Evolutionary conservation across 2,113 vertebrate genomes (phyloP).

Genomic region (Rhea americana): DNA sequence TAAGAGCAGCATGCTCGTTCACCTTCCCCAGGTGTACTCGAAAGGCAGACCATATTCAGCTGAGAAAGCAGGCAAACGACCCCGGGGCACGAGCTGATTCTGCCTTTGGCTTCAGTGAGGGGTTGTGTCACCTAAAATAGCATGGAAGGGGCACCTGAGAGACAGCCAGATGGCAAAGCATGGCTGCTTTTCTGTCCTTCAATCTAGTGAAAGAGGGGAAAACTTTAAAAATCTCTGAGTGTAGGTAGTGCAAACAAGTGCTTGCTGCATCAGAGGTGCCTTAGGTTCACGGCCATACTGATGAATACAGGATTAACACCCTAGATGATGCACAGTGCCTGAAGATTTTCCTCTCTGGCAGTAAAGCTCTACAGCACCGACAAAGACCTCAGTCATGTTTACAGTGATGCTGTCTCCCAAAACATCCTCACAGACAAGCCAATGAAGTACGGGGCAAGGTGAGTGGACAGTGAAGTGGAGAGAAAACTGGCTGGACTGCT

Average conservation of each 20-base stretch:
- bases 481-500: no score
- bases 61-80: not conserved
- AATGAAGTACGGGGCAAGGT: no score
- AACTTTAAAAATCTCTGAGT: not conserved
- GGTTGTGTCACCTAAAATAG: no score
- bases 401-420: no score
- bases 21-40: not conserved
- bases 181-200: not conserved
- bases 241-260: not conserved
- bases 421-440: no score
- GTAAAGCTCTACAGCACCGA: not conserved
- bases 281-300: not conserved
- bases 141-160: no score
- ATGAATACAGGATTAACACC: not conserved
- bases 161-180: not conserved
- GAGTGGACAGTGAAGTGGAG: no score
- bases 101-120: not conserved
- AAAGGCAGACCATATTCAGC: not conserved
- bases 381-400: not conserved
- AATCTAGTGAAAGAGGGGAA: no score
- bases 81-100: not conserved
- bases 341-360: not conserved
- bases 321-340: not conserved
- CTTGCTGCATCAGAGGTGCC: not conserved
- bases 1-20: no score